phyloP scores from a whole-genome alignment of 2,113 vertebrate species.

The Hippolais icterina region DNA sequence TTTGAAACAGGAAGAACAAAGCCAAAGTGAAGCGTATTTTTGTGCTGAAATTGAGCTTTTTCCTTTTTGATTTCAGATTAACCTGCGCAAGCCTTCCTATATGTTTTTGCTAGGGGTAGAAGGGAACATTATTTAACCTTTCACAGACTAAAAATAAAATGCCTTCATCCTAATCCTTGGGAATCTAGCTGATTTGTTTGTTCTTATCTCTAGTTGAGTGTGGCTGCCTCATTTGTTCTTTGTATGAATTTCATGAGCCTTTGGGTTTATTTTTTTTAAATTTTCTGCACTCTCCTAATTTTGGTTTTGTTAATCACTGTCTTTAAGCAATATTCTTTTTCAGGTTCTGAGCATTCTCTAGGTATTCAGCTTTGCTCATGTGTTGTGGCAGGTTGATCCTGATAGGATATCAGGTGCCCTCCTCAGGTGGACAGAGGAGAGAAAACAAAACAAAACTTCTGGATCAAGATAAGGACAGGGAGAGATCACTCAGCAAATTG shows the following conservation, averaged over 20 bases:
- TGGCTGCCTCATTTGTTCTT: not conserved
- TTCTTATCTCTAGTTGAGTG: not conserved
- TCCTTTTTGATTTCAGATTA: not conserved
- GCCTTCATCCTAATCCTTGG: not conserved
- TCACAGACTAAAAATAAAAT: not conserved
- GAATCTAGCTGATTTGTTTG: not conserved
- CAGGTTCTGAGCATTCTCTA: not conserved
- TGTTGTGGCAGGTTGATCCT: not conserved
- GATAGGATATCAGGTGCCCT: not conserved
- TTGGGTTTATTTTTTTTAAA: not conserved
- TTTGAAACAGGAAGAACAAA: not conserved
- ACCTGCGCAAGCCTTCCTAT: not conserved
- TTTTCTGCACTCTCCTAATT: not conserved
- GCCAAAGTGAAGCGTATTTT: not conserved
- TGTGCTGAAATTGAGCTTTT: not conserved
- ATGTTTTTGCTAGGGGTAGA: not conserved
- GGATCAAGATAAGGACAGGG: not conserved
- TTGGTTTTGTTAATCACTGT: conserved; percentile 14
- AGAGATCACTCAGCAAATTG: not conserved
- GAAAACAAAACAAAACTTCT: not conserved
- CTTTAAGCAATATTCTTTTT: not conserved
- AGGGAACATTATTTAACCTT: not conserved
- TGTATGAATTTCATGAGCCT: not conserved
- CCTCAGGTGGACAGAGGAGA: not conserved
- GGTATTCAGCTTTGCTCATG: not conserved